Conservation (phyloP, 2,888 invertebrate species). For the Anthophora plumipes region DNA sequence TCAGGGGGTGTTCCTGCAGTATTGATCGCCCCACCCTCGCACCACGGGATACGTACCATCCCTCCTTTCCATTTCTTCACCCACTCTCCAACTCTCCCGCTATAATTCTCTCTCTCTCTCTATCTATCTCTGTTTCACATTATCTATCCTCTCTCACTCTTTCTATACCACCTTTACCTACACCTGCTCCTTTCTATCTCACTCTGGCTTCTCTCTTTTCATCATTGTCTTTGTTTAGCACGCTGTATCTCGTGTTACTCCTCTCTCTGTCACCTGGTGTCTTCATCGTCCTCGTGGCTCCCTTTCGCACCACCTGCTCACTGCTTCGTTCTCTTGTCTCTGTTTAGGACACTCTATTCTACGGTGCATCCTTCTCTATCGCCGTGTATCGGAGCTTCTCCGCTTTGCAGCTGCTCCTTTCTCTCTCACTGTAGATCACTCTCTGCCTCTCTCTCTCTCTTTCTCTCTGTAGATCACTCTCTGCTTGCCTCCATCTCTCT, state of each 20-base stretch:
- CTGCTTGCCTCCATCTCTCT: too few relatives aligned
- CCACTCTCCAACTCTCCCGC: conserved; percentile 21
- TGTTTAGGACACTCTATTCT: too few relatives aligned
- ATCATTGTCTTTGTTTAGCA: neutral
- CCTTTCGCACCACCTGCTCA: neutral
- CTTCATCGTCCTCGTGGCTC: neutral
- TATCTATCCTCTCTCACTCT: neutral
- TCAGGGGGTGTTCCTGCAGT: conserved; percentile 75
- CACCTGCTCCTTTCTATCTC: neutral
- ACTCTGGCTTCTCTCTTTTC: neutral
- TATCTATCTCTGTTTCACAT: neutral
- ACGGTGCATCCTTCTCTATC: too few relatives aligned
- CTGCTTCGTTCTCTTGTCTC: too few relatives aligned
- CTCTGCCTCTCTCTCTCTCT: too few relatives aligned
- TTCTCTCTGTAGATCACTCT: too few relatives aligned
- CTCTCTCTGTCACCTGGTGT: neutral
- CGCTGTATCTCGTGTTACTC: neutral
- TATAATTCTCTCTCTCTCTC: conserved; percentile 18
- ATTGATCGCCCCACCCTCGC: conserved; percentile 82
- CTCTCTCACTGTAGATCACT: too few relatives aligned
- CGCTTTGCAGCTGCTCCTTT: too few relatives aligned
- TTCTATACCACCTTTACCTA: neutral
- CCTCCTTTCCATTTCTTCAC: conserved; percentile 43
- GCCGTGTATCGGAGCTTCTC: too few relatives aligned
- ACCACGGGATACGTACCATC: conserved; percentile 61